phyloP scores from a whole-genome alignment of 1,140 invertebrate species.

The Dreissena polymorpha region DNA sequence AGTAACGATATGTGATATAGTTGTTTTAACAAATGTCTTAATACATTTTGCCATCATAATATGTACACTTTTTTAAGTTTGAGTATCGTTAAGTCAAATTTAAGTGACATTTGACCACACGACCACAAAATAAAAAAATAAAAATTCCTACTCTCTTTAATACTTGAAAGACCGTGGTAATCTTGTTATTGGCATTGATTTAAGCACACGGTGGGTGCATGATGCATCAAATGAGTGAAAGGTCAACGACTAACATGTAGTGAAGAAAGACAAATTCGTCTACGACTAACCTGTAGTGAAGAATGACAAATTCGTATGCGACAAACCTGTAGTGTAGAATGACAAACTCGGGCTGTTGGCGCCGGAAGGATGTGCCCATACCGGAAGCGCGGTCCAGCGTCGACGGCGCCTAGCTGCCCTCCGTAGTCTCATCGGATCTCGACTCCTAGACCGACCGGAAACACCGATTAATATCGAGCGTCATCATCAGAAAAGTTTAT shows the following conservation, averaged over 20 bases:
- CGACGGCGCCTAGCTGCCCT: constrained; percentile 24
- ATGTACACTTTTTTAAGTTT: neutral
- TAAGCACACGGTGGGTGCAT: neutral
- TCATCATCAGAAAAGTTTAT: no score
- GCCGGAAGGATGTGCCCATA: constrained; percentile 40
- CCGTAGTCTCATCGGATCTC: constrained; percentile 22
- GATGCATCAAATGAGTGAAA: no score
- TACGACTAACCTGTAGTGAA: no score
- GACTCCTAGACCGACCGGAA: constrained; percentile 23
- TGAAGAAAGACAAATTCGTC: no score
- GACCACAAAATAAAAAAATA: neutral
- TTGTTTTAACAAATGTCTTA: neutral
- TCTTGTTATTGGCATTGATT: neutral
- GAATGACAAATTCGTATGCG: no score
- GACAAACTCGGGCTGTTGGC: constrained; percentile 81
- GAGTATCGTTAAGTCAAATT: neutral
- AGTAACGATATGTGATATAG: no score
- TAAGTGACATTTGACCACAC: neutral
- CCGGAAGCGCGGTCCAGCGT: constrained; percentile 27
- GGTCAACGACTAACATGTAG: constrained; percentile 21
- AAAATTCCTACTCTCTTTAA: neutral
- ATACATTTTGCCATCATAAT: neutral
- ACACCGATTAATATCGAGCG: neutral
- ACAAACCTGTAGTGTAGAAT: constrained; percentile 99
- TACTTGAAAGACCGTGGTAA: neutral